A percentile compares a stretch with the other conserved stretches of the same genome.
Evolutionary conservation across 2,797 vertebrate genomes (phyloP).

Genomic region (Poeciliopsis gracilis): DNA sequence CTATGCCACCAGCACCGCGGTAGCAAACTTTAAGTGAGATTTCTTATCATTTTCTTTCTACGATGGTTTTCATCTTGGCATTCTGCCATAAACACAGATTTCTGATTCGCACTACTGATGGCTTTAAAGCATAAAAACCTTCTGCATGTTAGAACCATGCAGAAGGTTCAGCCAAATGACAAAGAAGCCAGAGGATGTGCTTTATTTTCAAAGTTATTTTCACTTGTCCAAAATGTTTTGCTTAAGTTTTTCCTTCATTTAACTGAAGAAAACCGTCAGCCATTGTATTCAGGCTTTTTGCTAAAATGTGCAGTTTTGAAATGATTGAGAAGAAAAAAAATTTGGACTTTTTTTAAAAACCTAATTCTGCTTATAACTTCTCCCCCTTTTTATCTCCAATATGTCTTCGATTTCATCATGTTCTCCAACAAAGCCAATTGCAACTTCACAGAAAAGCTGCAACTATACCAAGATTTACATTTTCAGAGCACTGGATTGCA

Average conservation of each 20-base stretch:
- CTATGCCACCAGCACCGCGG: neutral
- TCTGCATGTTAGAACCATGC: no score
- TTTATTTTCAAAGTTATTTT: no score
- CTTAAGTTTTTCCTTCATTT: no score
- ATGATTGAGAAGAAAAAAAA: no score
- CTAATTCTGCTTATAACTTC: neutral
- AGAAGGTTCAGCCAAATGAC: no score
- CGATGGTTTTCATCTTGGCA: neutral
- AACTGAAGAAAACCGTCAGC: no score
- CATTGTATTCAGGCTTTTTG: no score
- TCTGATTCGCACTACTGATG: neutral
- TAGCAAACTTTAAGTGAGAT: no score
- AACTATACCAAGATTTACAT: neutral
- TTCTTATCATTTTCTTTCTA: neutral
- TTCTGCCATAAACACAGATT: neutral
- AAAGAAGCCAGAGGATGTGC: no score
- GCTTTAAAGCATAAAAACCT: no score
- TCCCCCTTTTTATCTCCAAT: neutral
- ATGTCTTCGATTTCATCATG: neutral
- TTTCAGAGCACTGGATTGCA: neutral
- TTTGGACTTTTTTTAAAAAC: neutral
- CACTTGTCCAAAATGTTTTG: no score
- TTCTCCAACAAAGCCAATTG: neutral
- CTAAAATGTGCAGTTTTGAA: no score
- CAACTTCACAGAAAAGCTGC: neutral